A percentile compares a stretch with the other conserved stretches of the same genome.
Conservation (phyloP, 2,113 vertebrate species). For the Megalops atlanticus region DNA sequence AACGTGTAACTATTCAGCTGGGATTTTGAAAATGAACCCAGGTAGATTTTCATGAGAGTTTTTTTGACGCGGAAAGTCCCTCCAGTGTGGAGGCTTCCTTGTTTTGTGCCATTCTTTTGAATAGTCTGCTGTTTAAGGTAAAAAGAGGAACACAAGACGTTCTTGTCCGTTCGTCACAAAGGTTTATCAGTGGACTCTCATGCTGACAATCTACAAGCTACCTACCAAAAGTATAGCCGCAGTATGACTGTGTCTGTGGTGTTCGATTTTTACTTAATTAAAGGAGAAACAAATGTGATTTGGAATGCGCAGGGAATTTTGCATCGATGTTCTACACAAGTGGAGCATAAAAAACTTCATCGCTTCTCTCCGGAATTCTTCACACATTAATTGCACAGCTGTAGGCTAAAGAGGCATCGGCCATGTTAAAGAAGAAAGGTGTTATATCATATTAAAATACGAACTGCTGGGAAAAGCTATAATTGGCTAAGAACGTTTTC, state of each 20-base stretch:
- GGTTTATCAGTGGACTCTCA: neutral
- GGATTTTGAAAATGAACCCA: neutral
- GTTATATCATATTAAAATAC: neutral
- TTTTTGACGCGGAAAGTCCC: constrained; percentile 4
- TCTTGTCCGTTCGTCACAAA: neutral
- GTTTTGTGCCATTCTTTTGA: constrained; percentile 6
- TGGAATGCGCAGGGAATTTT: neutral
- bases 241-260: neutral
- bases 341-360: neutral
- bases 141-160: constrained; percentile 20
- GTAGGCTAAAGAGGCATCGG: neutral
- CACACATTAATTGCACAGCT: neutral
- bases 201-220: neutral
- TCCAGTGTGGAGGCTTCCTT: neutral
- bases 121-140: constrained; percentile 6
- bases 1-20: neutral
- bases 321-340: neutral
- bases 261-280: neutral
- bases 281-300: neutral
- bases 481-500: neutral
- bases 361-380: neutral
- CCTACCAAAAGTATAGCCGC: neutral
- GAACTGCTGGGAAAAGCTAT: neutral
- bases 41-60: too few relatives aligned
- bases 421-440: neutral